Percentiles rank a stretch among this genome's conserved stretches.
Conservation (phyloP, 2,113 vertebrate species). For the Ramphastos sulfuratus region DNA sequence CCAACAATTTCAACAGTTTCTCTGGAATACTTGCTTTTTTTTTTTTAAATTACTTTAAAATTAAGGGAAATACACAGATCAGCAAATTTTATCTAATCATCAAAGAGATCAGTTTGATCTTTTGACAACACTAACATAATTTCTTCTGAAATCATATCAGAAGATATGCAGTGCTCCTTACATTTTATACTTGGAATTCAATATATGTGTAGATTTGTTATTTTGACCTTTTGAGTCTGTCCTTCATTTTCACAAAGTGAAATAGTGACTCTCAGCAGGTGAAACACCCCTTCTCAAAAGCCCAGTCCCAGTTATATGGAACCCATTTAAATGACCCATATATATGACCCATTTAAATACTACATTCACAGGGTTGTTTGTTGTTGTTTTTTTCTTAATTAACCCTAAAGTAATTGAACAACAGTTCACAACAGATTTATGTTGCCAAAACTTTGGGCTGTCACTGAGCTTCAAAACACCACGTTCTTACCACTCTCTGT, state of each 20-base stretch:
- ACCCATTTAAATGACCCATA: no score
- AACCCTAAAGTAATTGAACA: background rate
- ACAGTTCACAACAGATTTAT: background rate
- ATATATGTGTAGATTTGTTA: background rate
- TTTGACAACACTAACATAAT: background rate
- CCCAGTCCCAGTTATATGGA: background rate
- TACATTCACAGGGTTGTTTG: background rate
- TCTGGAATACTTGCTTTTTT: background rate
- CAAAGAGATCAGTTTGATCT: background rate
- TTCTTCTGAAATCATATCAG: background rate
- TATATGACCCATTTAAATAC: background rate
- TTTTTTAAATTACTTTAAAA: background rate
- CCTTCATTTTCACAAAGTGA: background rate
- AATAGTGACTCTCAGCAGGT: background rate
- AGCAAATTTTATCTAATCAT: background rate
- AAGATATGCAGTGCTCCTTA: background rate
- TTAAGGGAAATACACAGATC: background rate
- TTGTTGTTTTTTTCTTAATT: background rate
- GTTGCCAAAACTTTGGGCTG: background rate
- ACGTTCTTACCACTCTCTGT: background rate
- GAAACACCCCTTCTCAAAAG: background rate
- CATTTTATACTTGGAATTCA: background rate
- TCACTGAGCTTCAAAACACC: background rate
- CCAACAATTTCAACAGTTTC: background rate
- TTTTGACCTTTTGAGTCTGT: background rate